Evolutionary conservation across 2,888 invertebrate genomes (phyloP), one percentile per base, ranked within the genome.

Genomic region (Chloromyia formosa): DNA sequence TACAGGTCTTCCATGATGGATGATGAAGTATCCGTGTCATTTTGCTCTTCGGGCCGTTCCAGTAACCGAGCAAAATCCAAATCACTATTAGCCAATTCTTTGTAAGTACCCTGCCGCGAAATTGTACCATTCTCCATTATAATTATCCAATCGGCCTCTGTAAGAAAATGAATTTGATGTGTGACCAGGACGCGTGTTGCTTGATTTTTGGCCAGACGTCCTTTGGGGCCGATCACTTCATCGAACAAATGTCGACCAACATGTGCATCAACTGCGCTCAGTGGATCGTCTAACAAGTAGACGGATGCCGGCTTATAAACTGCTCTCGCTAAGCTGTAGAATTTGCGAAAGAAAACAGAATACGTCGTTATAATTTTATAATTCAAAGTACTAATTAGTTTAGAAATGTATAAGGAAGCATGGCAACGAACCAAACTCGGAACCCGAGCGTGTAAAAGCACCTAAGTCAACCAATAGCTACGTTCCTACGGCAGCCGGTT

Each of bases 251-350:
- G 90, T 76, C 90, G 88, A 0, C 92, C 91, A n/a, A 94, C 93
- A 75, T 90, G 90, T 0, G 92, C 87, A 82, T 94, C 94, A 0
- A 94, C 93, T 0, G 94, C 93, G 75, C 92, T 92, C 1, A 94
- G 83, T 0, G 94, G 94, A 85, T 94, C 94, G 82, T 94, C 94
- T 35, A 94, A 84, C 4, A 94, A 84, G 81, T 93, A 94, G 76
- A 94, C 89, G 80, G 92, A 90, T 0, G 92, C 91, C 22, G 90
- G 87, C 77, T 89, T 89, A 79, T 93, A 94, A n/a, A 93, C 87
- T 0, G 93, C 90, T 79, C 93, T 86, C 0, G 91, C 92, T 77
- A 94, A 85, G 80, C 90, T 91, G 75, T 12, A 76, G 56, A 60
- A n/a, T n/a, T n/a, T n/a, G n/a, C n/a, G 14, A 49, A 42, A 42